Evolutionary conservation across 2,797 vertebrate species (phyloP).

Genomic region (Glyptemys insculpta): DNA sequence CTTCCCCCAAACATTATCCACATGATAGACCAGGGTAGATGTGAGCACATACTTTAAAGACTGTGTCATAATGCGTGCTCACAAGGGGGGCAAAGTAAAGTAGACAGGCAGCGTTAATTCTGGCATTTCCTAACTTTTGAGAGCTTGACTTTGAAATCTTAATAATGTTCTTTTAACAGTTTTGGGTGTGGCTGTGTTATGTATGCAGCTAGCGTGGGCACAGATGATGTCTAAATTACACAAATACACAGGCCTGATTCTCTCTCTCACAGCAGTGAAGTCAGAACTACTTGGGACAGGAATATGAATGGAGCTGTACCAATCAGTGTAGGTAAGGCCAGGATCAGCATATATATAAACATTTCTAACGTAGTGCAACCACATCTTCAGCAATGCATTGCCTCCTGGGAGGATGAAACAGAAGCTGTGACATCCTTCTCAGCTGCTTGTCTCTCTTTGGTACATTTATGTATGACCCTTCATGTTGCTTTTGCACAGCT

Average conservation of each 20-base stretch:
- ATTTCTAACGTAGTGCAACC: neutral
- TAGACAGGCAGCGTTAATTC: neutral
- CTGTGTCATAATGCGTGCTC: neutral
- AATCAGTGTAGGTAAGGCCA: neutral
- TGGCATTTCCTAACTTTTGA: neutral
- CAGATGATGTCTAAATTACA: neutral
- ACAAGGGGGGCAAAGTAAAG: neutral
- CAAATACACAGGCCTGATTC: neutral
- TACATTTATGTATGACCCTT: neutral
- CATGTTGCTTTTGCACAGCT: neutral
- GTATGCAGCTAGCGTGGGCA: neutral
- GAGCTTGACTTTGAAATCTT: neutral
- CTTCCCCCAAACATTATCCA: no score
- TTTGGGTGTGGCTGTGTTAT: neutral
- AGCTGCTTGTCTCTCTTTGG: neutral
- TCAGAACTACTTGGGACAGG: neutral
- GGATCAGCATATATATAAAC: neutral
- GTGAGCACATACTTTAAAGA: neutral
- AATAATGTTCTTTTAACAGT: neutral
- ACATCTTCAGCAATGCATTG: neutral
- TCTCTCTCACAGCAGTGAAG: neutral
- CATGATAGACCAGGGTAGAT: no score
- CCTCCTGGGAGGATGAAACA: neutral
- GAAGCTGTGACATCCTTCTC: neutral
- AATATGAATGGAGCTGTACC: neutral